A percentile compares a stretch with the other conserved stretches of the same genome.
Evolutionary conservation across 1,140 invertebrate genomes (phyloP).

Genomic region (Trypoxylus dichotomus): DNA sequence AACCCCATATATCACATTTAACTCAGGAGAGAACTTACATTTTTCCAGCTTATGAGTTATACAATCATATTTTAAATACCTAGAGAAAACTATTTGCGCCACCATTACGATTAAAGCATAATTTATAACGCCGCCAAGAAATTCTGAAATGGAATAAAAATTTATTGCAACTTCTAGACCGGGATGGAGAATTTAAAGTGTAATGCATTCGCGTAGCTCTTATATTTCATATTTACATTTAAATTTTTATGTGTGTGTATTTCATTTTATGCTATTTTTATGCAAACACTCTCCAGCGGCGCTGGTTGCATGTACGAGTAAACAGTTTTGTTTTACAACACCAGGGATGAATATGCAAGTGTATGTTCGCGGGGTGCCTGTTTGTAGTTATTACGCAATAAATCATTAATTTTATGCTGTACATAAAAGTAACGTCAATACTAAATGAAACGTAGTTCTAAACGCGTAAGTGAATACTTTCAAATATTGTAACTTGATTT

Average conservation of each 20-base stretch:
- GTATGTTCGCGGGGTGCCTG: background rate
- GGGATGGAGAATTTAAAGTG: background rate
- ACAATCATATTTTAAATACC: background rate
- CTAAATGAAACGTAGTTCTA: background rate
- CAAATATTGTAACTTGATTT: no score
- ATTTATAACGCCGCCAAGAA: background rate
- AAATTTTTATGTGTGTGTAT: conserved; percentile 24
- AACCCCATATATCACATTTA: no score
- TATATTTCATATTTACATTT: conserved; percentile 25
- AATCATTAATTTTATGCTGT: background rate
- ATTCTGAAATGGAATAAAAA: background rate
- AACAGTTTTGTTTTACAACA: conserved; percentile 4
- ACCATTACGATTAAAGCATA: background rate
- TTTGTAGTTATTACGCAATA: background rate
- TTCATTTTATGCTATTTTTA: conserved; percentile 21
- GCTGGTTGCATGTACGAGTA: conserved; percentile 1
- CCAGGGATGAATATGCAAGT: background rate
- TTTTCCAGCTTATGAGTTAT: no score
- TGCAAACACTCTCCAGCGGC: background rate
- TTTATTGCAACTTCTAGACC: background rate
- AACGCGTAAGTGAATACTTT: background rate
- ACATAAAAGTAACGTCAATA: background rate
- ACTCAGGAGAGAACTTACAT: no score
- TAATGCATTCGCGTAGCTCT: background rate
- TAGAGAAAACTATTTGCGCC: background rate